Base-by-base conservation (phyloP, 2,113 vertebrate genomes). In the Pipra filicauda region DNA sequence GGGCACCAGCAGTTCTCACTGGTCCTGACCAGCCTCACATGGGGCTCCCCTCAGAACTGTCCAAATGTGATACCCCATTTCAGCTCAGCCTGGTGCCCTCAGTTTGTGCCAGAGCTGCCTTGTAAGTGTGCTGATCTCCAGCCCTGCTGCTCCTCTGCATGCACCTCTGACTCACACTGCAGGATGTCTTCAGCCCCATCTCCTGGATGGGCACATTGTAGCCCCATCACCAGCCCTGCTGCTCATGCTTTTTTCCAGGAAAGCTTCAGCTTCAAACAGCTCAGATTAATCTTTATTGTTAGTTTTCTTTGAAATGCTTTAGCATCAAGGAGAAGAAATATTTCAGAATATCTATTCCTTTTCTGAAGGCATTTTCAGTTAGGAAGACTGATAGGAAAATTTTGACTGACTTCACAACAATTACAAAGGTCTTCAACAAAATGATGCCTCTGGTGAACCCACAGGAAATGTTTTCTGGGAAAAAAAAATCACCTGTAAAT, bases 51-150 rank as follows among this genome's bases (percentile, higher is more conserved):
- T 75, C 14, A 22, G 31, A 37, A 7, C 9, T 49, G 12, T 23
- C 33, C 33, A 2, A 18, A 27, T 15, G 35, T 11, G 17, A 44
- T 58, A 17, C 37, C 7, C 30, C 28, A 8, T 41, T 46, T 58
- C 71, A 71, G 7, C 46, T 43, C 46, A 54, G 26, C 30, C 33
- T 13, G 3, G 58, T 13, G 12, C n/a, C 11, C 15, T 49, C 65
- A 6, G 46, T 24, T 39, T 37, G 52, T 54, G 52, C 13, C 35
- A 15, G 46, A 54, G 52, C 30, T 64, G 24, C 0, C 0, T 5
- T 41, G 9, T 9, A 17, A 3, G 4, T 8, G 17, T 35, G 39
- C 7, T 31, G 48, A 7, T 31, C 35, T 49, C 44, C 46, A 55
- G 30, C 27, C 66, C 49, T 31, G 37, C 28, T 66, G 9, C 30